Evolutionary conservation across 2,888 invertebrate genomes (phyloP), one percentile per base, ranked within the genome.

Genomic region (Parnassius apollo): DNA sequence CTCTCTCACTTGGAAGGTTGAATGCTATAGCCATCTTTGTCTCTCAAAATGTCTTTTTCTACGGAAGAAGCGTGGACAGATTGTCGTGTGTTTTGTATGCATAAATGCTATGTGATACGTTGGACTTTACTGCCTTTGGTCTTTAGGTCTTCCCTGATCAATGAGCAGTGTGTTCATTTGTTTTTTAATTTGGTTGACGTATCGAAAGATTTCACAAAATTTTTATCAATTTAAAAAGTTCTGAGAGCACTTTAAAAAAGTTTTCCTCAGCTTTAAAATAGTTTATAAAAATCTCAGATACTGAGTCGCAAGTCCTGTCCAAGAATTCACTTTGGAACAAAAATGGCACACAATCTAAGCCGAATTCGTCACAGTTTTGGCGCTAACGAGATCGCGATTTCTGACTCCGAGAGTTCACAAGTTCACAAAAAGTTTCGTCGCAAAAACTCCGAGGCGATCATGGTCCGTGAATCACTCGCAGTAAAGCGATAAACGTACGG

Each of bases 11-110:
- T 73, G 93, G 93, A 75, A 93, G 78, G 83, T 92, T 91, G 82
- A 93, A 93, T 71, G 93, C 93, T 86, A 93, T 93, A 77, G 93
- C 93, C 93, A 93, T 93, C 85, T 86, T 86, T 86, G 82, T 87
- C 83, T 82, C 70, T 75, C 76, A 68, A 71, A 75, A 72, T 71
- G 74, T 75, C 80, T 78, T 86, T 88, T 88, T 82, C 90, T 88
- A 83, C 88, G 86, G 78, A 85, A 83, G 80, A 86, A 91, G 78
- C 86, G 84, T 82, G 86, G 86, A 83, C 81, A 83, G 81, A 83
- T 83, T 72, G 81, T 78, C 75, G 85, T 84, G 82, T 83, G 82
- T 87, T 83, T 87, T 82, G 79, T 87, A 88, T 86, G 85, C 89
- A 89, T 89, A 88, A 88, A 90, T 85, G 76, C 82, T 81, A 73